phyloP scores from a whole-genome alignment of 1,140 invertebrate species.

The Achatina immaculata region DNA sequence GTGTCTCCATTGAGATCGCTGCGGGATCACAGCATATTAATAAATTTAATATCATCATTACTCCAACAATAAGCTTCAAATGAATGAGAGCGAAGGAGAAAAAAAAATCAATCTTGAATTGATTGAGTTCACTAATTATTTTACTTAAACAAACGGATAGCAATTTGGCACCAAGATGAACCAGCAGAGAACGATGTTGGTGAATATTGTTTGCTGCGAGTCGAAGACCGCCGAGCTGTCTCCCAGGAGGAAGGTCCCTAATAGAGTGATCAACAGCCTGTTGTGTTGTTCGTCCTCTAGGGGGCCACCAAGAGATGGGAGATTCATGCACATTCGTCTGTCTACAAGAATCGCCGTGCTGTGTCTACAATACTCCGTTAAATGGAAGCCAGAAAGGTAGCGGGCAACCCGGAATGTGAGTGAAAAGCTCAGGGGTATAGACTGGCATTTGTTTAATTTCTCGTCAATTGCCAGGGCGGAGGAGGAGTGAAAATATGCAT shows the following conservation, averaged over 20 bases:
- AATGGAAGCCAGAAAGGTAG: slow-evolving; percentile 26
- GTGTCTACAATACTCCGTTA: slow-evolving; percentile 6
- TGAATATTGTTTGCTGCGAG: slow-evolving; percentile 4
- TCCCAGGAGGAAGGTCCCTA: slow-evolving; percentile 21
- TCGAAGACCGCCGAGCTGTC: slow-evolving; percentile 1
- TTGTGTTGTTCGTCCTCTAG: slow-evolving; percentile 15
- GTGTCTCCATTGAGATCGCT: neutral
- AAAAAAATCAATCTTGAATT: slow-evolving; percentile 7
- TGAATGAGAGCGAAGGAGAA: slow-evolving; percentile 16
- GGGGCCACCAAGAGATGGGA: neutral
- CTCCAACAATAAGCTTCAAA: neutral
- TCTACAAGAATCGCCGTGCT: neutral
- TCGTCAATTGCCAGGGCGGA: neutral
- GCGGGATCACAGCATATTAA: slow-evolving; percentile 12
- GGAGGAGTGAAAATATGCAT: neutral
- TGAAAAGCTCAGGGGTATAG: neutral
- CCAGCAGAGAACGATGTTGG: neutral
- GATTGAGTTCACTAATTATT: slow-evolving; percentile 34
- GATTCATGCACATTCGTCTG: neutral
- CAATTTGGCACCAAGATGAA: slow-evolving; percentile 26
- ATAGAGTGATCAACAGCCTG: slow-evolving; percentile 38
- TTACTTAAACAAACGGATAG: slow-evolving; percentile 39
- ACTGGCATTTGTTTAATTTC: neutral
- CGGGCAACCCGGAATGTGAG: neutral
- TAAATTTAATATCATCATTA: slow-evolving; percentile 31